Conservation (phyloP, 1,140 invertebrate species). For the Phocides pigmalion region DNA sequence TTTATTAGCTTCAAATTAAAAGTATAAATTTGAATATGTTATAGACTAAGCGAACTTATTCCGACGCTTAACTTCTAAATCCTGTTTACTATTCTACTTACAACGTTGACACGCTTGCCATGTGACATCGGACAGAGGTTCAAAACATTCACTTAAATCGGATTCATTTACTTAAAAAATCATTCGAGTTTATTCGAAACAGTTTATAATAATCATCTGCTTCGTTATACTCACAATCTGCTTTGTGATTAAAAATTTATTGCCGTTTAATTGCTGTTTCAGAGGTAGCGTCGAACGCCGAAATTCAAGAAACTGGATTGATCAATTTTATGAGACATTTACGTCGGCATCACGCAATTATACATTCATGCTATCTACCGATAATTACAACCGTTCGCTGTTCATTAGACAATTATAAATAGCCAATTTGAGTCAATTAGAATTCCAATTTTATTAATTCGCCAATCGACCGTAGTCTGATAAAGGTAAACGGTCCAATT, state of each 20-base stretch:
- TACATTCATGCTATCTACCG: slow-evolving; percentile 19
- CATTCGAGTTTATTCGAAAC: slow-evolving; percentile 38
- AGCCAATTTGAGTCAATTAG: slow-evolving; percentile 33
- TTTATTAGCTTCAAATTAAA: slow-evolving; percentile 71
- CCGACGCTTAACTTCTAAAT: slow-evolving; percentile 54
- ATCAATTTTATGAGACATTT: slow-evolving; percentile 6
- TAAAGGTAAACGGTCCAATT: slow-evolving; percentile 44
- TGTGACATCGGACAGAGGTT: too few relatives aligned
- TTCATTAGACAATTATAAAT: slow-evolving; percentile 29
- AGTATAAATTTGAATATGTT: slow-evolving; percentile 64
- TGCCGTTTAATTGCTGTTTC: slow-evolving; percentile 25
- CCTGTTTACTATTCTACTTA: slow-evolving; percentile 50
- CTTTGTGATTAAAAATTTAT: slow-evolving; percentile 51
- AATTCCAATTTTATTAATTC: slow-evolving; percentile 41
- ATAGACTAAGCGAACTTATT: slow-evolving; percentile 47
- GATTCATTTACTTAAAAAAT: too few relatives aligned
- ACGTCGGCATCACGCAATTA: slow-evolving; percentile 9
- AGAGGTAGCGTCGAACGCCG: not conserved
- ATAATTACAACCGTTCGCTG: slow-evolving; percentile 9
- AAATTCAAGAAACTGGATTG: slow-evolving; percentile 17
- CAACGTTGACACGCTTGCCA: slow-evolving; percentile 40
- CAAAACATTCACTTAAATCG: too few relatives aligned
- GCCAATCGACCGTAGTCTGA: slow-evolving; percentile 32
- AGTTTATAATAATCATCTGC: slow-evolving; percentile 41
- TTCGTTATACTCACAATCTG: slow-evolving; percentile 46